These are phyloP conservation scores for Budorcas taxicolor DNA, from an alignment of 2,113 vertebrate species.

Conservation along the genomic window DNA sequence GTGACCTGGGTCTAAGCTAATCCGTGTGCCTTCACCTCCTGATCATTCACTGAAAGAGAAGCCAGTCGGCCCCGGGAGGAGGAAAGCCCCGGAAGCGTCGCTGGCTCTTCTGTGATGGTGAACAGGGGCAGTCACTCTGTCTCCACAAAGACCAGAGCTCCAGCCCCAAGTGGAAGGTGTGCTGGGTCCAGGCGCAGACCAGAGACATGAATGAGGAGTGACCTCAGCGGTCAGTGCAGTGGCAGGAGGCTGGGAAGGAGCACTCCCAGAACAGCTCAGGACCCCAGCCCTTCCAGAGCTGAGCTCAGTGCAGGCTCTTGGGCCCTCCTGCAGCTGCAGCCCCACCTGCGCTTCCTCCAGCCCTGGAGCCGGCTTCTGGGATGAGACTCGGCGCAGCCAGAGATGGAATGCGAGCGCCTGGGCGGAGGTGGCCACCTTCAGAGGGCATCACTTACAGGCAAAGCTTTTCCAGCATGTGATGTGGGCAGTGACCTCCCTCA, in stretches of 20 bases:
- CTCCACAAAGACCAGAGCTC: rapidly evolving
- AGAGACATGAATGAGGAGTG: rapidly evolving
- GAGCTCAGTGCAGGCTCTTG: no score
- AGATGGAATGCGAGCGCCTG: background rate
- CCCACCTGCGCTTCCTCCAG: rapidly evolving
- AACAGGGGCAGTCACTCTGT: no score
- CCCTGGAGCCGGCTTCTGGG: rapidly evolving
- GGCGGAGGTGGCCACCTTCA: rapidly evolving
- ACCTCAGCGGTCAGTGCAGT: rapidly evolving
- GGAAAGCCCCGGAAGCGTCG: background rate
- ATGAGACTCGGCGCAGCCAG: background rate
- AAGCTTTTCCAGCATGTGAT: background rate
- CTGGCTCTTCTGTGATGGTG: background rate
- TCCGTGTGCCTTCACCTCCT: rapidly evolving
- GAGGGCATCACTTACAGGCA: background rate
- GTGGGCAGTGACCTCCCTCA: background rate
- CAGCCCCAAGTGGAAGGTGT: rapidly evolving
- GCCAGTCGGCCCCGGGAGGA: rapidly evolving
- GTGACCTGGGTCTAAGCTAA: background rate
- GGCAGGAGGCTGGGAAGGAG: background rate
- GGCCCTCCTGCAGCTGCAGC: background rate
- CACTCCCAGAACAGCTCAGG: background rate
- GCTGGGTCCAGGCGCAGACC: rapidly evolving
- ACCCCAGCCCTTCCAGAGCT: background rate
- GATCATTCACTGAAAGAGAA: background rate